Evolutionary conservation across 1,140 invertebrate species (phyloP), one percentile per base, ranked within the genome.

Genomic region (Cotesia glomerata): DNA sequence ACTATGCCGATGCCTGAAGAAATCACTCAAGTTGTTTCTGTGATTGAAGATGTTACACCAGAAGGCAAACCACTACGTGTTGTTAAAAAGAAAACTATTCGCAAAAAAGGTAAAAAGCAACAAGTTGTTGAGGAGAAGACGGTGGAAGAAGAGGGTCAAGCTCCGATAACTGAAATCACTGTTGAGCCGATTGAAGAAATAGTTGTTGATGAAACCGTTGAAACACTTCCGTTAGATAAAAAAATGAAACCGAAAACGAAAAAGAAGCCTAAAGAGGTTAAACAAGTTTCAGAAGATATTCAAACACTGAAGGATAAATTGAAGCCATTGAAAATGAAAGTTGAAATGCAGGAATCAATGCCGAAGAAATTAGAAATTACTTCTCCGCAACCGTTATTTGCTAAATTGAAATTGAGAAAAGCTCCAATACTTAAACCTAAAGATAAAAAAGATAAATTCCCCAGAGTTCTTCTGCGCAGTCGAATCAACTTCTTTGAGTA

Each of bases 391-490:
- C 81, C 87, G 5, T 88, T 89, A 67, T 92, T 91, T 75, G 89
- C 88, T 34, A 81, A 87, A 75, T 85, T 91, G 5, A 92, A 92
- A 87, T 83, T 93, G 51, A 92, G 90, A 77, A 93, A 92, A 84
- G 81, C 87, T 3, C 76, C 84, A 32, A 74, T 84, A 36, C 75
- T 84, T 13, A 86, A 85, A 66, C 90, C 90, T 81, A 88, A 87
- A 84, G 87, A 89, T 16, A 83, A 86, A 69, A 77, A 82, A 39
- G 75, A 84, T 7, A 87, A 87, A 75, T 76, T 92, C 54, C 91
- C 90, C 0, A 92, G 91, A 85, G 80, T 92, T 56, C 80, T 90
- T 76, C 80, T 93, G 14, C 91, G 91, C 76, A 92, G 91, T 81
- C 86, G 89, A 68, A 89, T 92, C 11, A 88, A 79, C 65, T 87